A percentile compares a stretch with the other conserved stretches of the same genome.
Evolutionary conservation across 2,888 invertebrate genomes (phyloP).

Genomic region (Tromatobia lineatoria): DNA sequence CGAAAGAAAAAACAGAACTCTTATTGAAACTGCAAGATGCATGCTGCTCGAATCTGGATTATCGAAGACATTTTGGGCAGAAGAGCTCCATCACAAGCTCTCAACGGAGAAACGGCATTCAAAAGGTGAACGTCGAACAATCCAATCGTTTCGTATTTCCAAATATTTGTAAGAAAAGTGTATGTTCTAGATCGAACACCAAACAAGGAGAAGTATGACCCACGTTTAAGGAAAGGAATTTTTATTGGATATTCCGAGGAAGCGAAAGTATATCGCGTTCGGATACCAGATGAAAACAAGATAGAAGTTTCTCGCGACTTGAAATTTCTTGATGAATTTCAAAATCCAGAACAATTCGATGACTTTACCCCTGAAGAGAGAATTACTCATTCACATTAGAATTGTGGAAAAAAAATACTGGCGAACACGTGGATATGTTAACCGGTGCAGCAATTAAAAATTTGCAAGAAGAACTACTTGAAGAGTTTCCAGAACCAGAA

Average conservation of each 20-base stretch:
- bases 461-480: too few relatives aligned
- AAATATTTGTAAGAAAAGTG: constrained; percentile 22
- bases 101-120: constrained; percentile 20
- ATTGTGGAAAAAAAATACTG: too few relatives aligned
- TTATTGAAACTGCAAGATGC: constrained; percentile 39
- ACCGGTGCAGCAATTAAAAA: too few relatives aligned
- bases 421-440: too few relatives aligned
- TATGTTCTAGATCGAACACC: constrained; percentile 25
- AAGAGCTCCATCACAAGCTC: constrained; percentile 30
- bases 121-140: constrained; percentile 14
- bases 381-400: too few relatives aligned
- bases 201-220: constrained; percentile 34
- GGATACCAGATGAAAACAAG: not conserved
- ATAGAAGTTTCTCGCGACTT: not conserved
- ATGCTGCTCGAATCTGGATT: constrained; percentile 28
- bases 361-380: too few relatives aligned
- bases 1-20: constrained; percentile 40
- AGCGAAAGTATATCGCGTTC: not conserved
- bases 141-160: constrained; percentile 15
- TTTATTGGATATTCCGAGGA: too few relatives aligned
- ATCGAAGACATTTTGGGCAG: constrained; percentile 42
- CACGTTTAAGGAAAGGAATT: constrained; percentile 37
- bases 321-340: not conserved
- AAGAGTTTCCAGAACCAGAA: too few relatives aligned
- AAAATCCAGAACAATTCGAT: too few relatives aligned